Conservation (phyloP, 2,888 invertebrate genomes). For the Hydrotaea diabolus region DNA sequence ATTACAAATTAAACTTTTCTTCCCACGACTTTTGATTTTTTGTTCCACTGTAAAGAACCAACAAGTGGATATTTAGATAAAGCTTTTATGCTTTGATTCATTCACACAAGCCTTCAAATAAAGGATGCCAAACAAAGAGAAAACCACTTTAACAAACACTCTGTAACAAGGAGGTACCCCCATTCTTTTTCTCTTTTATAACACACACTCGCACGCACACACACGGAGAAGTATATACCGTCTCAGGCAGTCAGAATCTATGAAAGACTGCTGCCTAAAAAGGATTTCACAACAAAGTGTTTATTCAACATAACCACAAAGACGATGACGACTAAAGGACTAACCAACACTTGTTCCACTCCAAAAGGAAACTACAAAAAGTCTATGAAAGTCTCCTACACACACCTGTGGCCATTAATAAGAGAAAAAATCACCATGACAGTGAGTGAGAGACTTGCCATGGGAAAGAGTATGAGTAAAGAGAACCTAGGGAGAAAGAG, state of each 20-base stretch:
- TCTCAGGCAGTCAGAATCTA: conserved; percentile 16
- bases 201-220: background rate
- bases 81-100: background rate
- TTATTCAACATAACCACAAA: conserved; percentile 10
- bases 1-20: background rate
- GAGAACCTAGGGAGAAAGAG: conserved; percentile 29
- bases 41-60: conserved; percentile 9
- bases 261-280: conserved; percentile 19
- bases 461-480: background rate
- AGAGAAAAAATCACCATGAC: background rate
- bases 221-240: background rate
- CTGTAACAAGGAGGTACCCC: background rate
- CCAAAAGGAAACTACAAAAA: background rate
- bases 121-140: background rate
- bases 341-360: conserved; percentile 4
- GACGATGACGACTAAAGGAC: background rate
- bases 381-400: background rate
- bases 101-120: background rate
- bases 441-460: background rate
- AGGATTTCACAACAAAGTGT: conserved; percentile 24
- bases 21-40: background rate
- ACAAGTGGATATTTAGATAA: conserved; percentile 30
- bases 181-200: background rate
- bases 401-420: background rate
- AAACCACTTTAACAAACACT: background rate